A percentile compares a stretch with the other conserved stretches of the same genome.
phyloP scores from a whole-genome alignment of 2,797 vertebrate genomes.

The Anolis apletophallus region DNA sequence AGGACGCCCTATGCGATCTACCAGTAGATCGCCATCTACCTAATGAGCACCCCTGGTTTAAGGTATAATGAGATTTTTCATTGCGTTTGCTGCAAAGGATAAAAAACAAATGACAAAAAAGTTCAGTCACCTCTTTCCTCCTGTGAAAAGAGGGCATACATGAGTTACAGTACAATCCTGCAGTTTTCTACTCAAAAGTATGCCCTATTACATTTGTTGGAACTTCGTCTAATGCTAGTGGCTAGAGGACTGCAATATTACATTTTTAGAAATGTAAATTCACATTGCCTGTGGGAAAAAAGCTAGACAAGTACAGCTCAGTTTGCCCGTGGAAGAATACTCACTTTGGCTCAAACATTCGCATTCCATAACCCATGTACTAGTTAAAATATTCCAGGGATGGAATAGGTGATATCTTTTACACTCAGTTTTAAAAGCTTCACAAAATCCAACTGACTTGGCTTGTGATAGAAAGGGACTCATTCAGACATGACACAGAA shows the following conservation, averaged over 20 bases:
- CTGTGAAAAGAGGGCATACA: too few species aligned
- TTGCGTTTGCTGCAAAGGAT: neutral
- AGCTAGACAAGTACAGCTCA: neutral
- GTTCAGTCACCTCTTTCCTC: neutral
- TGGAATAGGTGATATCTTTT: neutral
- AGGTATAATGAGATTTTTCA: neutral
- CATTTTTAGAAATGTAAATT: neutral
- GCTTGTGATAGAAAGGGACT: neutral
- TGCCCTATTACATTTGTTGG: neutral
- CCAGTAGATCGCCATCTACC: too few species aligned
- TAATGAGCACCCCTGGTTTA: too few species aligned
- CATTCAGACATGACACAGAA: neutral
- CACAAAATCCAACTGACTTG: too few species aligned
- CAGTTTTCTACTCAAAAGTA: neutral
- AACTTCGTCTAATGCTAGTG: neutral
- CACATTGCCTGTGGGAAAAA: neutral
- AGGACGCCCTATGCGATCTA: too few species aligned
- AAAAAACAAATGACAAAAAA: neutral
- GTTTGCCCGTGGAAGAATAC: neutral
- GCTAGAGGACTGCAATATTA: neutral
- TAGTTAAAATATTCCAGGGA: neutral
- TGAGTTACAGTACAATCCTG: neutral
- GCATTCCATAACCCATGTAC: conserved; percentile 1
- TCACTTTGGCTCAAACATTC: neutral
- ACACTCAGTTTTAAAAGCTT: neutral